Percentiles rank a stretch among this genome's conserved stretches.
These are phyloP conservation scores for Paradoxurus hermaphroditus DNA, from an alignment of 2,113 vertebrate genomes.

Conservation along the genomic window DNA sequence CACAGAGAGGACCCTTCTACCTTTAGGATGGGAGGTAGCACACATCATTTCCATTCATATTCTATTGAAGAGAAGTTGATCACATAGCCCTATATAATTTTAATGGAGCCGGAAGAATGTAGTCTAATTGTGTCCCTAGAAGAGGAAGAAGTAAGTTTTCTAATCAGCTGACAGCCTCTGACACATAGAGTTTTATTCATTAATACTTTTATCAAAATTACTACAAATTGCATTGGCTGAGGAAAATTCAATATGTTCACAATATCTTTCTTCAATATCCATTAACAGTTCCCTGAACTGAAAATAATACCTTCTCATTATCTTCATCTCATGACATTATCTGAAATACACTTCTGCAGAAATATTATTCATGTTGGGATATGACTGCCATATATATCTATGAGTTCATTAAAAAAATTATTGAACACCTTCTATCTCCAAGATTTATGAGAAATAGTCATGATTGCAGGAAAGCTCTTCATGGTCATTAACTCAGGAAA, in stretches of 20 bases:
- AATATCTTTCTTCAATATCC: background rate
- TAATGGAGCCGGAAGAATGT: background rate
- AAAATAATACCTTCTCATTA: constrained; percentile 26
- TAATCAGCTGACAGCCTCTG: background rate
- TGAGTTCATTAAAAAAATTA: constrained; percentile 28
- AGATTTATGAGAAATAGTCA: constrained; percentile 8
- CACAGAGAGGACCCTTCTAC: background rate
- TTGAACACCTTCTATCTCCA: background rate
- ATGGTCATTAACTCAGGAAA: constrained; percentile 37
- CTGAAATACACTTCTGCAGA: background rate
- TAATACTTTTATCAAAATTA: constrained; percentile 19
- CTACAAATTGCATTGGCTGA: constrained; percentile 25
- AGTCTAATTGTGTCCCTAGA: background rate
- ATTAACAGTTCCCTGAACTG: constrained; percentile 15
- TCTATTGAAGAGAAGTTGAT: background rate
- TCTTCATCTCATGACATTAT: background rate
- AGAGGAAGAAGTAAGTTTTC: background rate
- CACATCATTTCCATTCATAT: background rate
- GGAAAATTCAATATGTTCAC: constrained; percentile 27
- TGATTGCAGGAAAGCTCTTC: background rate
- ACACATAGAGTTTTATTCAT: background rate
- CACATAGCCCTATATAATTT: background rate
- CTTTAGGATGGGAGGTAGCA: background rate
- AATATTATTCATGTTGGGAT: constrained; percentile 13
- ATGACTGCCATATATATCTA: background rate